phyloP scores from a whole-genome alignment of 1,140 invertebrate genomes.

The Caenorhabditis inopinata region DNA sequence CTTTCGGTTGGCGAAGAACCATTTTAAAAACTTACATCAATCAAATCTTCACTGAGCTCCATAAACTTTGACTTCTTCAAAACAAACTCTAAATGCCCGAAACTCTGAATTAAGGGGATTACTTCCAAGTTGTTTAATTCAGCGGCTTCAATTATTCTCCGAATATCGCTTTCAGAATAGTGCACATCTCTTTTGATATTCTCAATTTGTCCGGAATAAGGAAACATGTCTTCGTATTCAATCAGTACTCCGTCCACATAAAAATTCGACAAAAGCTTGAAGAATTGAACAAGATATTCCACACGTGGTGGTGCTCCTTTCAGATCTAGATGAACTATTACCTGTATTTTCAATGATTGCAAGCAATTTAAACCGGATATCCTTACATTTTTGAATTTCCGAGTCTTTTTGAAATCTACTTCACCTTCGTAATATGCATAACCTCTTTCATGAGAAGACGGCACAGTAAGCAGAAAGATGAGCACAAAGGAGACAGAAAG shows the following conservation, averaged over 20 bases:
- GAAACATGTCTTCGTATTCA: constrained; percentile 98
- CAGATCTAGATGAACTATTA: constrained; percentile 80
- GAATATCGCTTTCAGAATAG: constrained; percentile 76
- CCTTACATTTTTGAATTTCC: background rate
- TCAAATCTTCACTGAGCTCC: constrained; percentile 69
- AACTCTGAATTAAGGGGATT: constrained; percentile 86
- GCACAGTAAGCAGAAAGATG: background rate
- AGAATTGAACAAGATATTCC: constrained; percentile 73
- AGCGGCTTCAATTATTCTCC: constrained; percentile 69
- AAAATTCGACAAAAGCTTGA: constrained; percentile 77
- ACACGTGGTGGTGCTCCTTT: constrained; percentile 81
- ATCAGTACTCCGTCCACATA: constrained; percentile 85
- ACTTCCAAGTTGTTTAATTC: constrained; percentile 74
- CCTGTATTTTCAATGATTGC: no score
- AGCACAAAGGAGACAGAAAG: background rate
- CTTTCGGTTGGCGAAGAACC: no score
- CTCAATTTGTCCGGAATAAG: constrained; percentile 75
- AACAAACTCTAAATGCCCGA: constrained; percentile 81
- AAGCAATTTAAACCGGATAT: background rate
- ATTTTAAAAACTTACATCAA: constrained; percentile 41
- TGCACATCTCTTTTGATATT: constrained; percentile 68
- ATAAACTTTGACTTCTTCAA: constrained; percentile 62
- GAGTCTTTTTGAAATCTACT: background rate
- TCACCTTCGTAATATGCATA: background rate
- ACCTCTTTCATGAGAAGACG: background rate